A percentile compares a stretch with the other conserved stretches of the same genome.
phyloP scores from a whole-genome alignment of 2,113 vertebrate genomes.

The Pholis gunnellus region DNA sequence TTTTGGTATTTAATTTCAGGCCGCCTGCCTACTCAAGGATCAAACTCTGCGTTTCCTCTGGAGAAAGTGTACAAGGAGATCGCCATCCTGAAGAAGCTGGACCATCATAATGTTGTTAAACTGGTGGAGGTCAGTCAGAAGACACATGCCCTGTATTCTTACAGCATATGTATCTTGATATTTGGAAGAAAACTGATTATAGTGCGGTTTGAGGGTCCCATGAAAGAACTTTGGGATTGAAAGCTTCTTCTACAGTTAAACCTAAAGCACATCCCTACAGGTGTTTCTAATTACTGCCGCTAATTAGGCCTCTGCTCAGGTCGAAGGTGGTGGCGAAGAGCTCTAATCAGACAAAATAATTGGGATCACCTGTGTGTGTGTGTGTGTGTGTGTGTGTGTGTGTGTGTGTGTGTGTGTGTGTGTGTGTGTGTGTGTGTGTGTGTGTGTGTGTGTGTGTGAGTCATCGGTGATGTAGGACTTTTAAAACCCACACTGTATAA shows the following conservation, averaged over 20 bases:
- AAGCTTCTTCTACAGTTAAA: neutral
- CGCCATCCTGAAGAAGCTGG: conserved; percentile 96
- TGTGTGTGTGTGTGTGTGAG: neutral
- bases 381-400: neutral
- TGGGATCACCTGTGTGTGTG: neutral
- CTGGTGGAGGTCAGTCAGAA: conserved; percentile 89
- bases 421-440: neutral
- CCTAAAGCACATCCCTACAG: neutral
- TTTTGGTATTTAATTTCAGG: conserved; percentile 78
- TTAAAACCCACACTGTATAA: neutral
- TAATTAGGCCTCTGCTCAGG: neutral
- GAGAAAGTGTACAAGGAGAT: conserved; percentile 95
- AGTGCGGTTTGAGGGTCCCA: neutral
- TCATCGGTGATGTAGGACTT: neutral
- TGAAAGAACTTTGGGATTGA: neutral
- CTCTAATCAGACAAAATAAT: neutral
- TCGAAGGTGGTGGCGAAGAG: neutral
- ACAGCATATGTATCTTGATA: neutral
- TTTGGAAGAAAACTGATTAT: neutral
- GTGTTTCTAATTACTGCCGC: neutral
- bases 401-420: neutral
- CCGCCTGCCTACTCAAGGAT: conserved; percentile 87
- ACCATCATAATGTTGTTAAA: conserved; percentile 94
- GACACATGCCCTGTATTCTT: neutral
- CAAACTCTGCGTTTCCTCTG: conserved; percentile 85